These are phyloP conservation scores for Philonicus albiceps DNA, from an alignment of 2,888 invertebrate genomes.

Conservation along the genomic window DNA sequence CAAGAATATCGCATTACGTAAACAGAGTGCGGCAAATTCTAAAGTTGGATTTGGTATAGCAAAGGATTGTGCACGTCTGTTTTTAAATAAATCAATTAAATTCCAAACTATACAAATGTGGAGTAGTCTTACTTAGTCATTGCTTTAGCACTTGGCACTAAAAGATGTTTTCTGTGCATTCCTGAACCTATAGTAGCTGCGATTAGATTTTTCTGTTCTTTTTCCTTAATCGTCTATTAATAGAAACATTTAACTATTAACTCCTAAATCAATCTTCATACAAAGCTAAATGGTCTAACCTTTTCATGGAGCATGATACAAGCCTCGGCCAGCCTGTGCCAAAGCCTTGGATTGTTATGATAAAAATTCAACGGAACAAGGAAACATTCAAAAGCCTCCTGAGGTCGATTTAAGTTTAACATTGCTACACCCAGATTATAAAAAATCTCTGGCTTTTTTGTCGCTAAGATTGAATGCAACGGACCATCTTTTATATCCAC, in stretches of 20 bases:
- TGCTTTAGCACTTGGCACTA: constrained; percentile 52
- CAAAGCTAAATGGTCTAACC: constrained; percentile 19
- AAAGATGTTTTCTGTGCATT: constrained; percentile 52
- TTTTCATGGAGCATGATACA: constrained; percentile 75
- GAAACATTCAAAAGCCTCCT: constrained; percentile 90
- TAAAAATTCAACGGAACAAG: constrained; percentile 85
- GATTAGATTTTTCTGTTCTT: constrained; percentile 52
- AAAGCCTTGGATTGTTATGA: constrained; percentile 87
- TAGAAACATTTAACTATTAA: not conserved
- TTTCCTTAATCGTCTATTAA: constrained; percentile 48
- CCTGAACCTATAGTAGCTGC: constrained; percentile 53
- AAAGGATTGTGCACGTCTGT: constrained; percentile 74
- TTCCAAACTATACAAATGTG: not conserved
- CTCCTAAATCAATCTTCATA: not conserved
- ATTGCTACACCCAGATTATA: constrained; percentile 71
- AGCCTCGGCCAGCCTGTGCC: constrained; percentile 93
- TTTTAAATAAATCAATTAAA: constrained; percentile 43
- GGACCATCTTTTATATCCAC: constrained; percentile 54
- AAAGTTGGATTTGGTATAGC: constrained; percentile 87
- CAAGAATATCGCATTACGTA: constrained; percentile 82
- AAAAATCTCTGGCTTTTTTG: constrained; percentile 61
- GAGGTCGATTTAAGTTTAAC: constrained; percentile 80
- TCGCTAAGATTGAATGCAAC: constrained; percentile 57
- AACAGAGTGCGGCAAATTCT: constrained; percentile 88
- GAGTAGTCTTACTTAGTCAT: constrained; percentile 53